Conservation (phyloP, 2,113 vertebrate species). For the Lagopus muta region DNA sequence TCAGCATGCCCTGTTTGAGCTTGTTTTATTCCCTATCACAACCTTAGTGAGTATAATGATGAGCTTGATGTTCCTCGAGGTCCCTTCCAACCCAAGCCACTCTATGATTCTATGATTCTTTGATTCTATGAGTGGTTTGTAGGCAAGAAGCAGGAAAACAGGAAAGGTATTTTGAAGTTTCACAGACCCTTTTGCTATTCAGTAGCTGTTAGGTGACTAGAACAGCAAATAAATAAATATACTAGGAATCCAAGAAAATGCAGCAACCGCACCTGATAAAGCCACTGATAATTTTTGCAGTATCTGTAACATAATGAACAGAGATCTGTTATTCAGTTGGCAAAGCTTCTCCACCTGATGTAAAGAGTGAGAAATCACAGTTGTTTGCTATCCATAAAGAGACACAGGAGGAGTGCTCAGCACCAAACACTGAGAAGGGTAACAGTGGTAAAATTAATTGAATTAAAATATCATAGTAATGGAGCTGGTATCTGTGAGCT, state of each 20-base stretch:
- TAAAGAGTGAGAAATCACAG: neutral
- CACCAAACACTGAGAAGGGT: neutral
- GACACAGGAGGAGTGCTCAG: neutral
- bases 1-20: rapidly evolving
- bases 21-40: neutral
- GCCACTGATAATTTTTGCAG: neutral
- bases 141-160: neutral
- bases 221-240: neutral
- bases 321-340: neutral
- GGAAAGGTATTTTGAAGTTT: neutral
- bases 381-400: neutral
- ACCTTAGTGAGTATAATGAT: neutral
- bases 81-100: too few species aligned
- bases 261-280: neutral
- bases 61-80: too few species aligned
- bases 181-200: neutral
- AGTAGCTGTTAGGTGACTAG: neutral
- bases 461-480: neutral
- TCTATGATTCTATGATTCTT: too few species aligned
- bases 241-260: neutral
- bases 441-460: neutral
- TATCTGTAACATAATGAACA: neutral
- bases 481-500: neutral
- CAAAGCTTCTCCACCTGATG: neutral
- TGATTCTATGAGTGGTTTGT: neutral